Conservation (phyloP, 2,797 vertebrate genomes). For the Syngnathus acus region DNA sequence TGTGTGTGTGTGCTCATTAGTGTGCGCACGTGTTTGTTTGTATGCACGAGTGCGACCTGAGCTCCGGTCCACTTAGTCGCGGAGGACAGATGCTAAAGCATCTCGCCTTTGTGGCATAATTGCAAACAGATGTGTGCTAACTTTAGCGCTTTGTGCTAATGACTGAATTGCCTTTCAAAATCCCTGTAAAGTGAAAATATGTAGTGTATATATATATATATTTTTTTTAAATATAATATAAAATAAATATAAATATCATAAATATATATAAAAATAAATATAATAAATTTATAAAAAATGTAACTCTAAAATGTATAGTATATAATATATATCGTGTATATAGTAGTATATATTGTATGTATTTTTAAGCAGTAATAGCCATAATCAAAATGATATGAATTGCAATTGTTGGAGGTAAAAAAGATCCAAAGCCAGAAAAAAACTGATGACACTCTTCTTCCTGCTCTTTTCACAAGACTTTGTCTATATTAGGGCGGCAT, state of each 20-base stretch:
- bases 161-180: background rate
- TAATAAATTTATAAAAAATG: too few relatives aligned
- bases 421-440: slow-evolving; percentile 1
- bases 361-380: too few relatives aligned
- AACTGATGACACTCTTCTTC: slow-evolving; percentile 19
- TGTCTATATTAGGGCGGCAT: slow-evolving; percentile 5
- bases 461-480: slow-evolving; percentile 6
- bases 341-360: too few relatives aligned
- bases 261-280: too few relatives aligned
- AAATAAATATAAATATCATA: too few relatives aligned
- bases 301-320: too few relatives aligned
- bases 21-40: slow-evolving; percentile 27
- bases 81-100: slow-evolving; percentile 53
- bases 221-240: too few relatives aligned
- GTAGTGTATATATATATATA: too few relatives aligned
- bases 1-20: slow-evolving; percentile 37
- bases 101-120: slow-evolving; percentile 25
- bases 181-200: background rate
- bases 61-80: slow-evolving; percentile 42
- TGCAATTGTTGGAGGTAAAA: background rate
- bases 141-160: background rate
- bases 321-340: too few relatives aligned
- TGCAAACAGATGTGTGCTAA: slow-evolving; percentile 42
- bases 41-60: slow-evolving; percentile 21
- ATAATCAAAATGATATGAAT: too few relatives aligned